Evolutionary conservation across 2,888 invertebrate genomes (phyloP), one percentile per base, ranked within the genome.

Genomic region (Parnassius glacialis): DNA sequence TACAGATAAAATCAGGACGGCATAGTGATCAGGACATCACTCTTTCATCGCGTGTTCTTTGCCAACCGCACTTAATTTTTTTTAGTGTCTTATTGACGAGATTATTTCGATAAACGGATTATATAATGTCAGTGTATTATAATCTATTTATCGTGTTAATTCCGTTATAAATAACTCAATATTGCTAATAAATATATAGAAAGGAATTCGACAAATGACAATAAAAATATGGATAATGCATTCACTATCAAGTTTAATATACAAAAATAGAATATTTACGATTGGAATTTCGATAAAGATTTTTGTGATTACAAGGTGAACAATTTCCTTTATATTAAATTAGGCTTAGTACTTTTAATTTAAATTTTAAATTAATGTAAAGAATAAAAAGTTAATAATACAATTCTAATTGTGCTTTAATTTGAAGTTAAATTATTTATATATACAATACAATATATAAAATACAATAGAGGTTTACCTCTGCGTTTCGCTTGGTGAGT

Each of bases 191-290:
- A 13, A 44, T 43, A 55, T 50, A 61, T 55, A 53, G 59, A 43
- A 57, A 57, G 52, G 63, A 66, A 66, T 63, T 63, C 54, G 61
- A 63, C 52, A 63, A 66, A 66, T 63, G 65, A 54, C 61, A 56
- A 56, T 63, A 59, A 59, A 63, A 59, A 59, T 47, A 56, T 59
- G 25, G 56, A 59, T 59, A 56, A 59, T 11, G 20, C 41, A 52
- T 47, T 59, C 44, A 63, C 52, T 52, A 55, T 52, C 45, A 52
- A 52, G 52, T 57, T 56, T 47, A 44, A 44, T 10, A 1, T 42
- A 59, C 59, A 42, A 51, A 63, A 63, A 63, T 63, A 63, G 59
- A 56, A 42, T 55, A 43, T 52, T 56, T 42, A 45, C 43, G 44
- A 52, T 52, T 7, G 45, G 55, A 62, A 58, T 43, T 52, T 45